These are phyloP conservation scores for Phalacrocorax brasilianus DNA, from an alignment of 2,113 vertebrate species.

Conservation along the genomic window DNA sequence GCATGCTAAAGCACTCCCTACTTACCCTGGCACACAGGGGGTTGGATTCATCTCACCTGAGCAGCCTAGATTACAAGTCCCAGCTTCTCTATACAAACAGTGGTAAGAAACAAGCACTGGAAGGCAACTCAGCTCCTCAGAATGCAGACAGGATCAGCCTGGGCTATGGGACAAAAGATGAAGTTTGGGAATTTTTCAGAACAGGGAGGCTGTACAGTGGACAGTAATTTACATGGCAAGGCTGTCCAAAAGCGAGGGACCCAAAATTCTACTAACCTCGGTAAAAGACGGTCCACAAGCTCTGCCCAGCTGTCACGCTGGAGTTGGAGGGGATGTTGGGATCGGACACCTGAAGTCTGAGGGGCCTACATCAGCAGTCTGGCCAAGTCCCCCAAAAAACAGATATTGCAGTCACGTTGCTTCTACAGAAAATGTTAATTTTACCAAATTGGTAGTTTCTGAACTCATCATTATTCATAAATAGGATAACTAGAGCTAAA, in stretches of 20 bases:
- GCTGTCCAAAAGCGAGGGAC: neutral
- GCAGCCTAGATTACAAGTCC: neutral
- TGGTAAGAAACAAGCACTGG: neutral
- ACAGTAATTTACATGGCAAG: neutral
- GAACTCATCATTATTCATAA: neutral
- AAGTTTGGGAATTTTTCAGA: neutral
- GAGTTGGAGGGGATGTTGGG: accelerated
- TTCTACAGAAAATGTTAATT: neutral
- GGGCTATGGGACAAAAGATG: no score
- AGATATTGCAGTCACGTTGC: neutral
- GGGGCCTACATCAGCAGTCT: neutral
- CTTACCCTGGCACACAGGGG: neutral
- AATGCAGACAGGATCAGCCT: neutral
- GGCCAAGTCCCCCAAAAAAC: accelerated
- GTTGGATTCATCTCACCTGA: neutral
- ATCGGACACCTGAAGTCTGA: neutral
- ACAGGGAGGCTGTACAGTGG: neutral
- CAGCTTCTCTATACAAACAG: neutral
- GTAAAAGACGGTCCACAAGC: neutral
- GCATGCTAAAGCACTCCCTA: no score
- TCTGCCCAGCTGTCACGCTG: neutral
- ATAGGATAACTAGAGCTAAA: neutral
- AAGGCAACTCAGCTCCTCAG: neutral
- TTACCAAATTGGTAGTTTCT: neutral
- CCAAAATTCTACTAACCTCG: neutral